phyloP scores from a whole-genome alignment of 2,888 invertebrate species.

The Molanna angustata region DNA sequence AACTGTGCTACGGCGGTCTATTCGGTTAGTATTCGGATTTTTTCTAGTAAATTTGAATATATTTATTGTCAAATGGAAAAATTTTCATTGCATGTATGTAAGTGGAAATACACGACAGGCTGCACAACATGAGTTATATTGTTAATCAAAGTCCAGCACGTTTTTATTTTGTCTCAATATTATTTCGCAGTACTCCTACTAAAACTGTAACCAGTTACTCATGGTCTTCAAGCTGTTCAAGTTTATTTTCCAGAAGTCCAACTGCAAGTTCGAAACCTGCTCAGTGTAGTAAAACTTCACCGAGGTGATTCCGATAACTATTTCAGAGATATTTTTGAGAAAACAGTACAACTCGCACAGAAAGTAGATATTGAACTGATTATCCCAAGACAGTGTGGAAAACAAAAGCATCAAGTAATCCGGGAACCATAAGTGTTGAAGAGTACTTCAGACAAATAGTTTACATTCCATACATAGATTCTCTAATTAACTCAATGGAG shows the following conservation, averaged over 20 bases:
- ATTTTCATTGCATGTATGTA: no score
- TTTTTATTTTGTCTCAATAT: no score
- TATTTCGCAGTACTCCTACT: no score
- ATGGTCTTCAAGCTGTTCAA: no score
- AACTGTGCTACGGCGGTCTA: no score
- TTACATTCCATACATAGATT: slow-evolving; percentile 6
- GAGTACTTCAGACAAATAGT: slow-evolving; percentile 5
- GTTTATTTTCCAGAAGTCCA: slow-evolving; percentile 14
- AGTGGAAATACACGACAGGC: no score
- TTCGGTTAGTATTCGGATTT: no score
- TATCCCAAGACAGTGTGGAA: slow-evolving; percentile 12
- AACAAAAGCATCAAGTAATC: slow-evolving; percentile 8
- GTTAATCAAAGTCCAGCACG: no score
- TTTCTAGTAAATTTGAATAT: no score
- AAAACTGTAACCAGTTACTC: no score
- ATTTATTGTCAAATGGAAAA: no score
- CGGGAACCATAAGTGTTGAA: slow-evolving; percentile 9
- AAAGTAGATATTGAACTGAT: slow-evolving; percentile 13
- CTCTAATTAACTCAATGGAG: slow-evolving; percentile 6
- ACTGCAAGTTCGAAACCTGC: slow-evolving; percentile 10
- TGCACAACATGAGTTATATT: no score
- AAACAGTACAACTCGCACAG: slow-evolving; percentile 12
- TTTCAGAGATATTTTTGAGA: slow-evolving; percentile 11
- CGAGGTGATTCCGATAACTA: slow-evolving; percentile 14
- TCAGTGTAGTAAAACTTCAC: slow-evolving; percentile 13